These are phyloP conservation scores for Dysidea cf. avara DNA, from an alignment of 37 sponge, comb jelly and placozoan species.

Conservation along the genomic window DNA sequence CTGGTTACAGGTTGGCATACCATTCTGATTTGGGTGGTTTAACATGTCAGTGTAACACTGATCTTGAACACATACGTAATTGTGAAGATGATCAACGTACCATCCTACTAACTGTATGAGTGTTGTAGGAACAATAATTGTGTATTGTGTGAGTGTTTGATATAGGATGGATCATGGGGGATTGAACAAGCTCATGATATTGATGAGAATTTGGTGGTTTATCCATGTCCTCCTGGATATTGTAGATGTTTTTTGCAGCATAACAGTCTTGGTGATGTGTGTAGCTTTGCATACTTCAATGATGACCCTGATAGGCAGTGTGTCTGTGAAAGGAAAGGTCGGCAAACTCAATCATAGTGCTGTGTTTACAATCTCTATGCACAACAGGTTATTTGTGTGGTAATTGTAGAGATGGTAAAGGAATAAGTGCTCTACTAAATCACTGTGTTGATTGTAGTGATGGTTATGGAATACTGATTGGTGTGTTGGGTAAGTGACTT, in stretches of 20 bases:
- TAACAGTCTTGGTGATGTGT: neutral
- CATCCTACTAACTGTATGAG: slow-evolving; percentile 23
- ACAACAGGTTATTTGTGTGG: slow-evolving; percentile 70
- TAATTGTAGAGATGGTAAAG: slow-evolving; percentile 33
- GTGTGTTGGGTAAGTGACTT: slow-evolving; percentile 19
- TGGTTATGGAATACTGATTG: slow-evolving; percentile 26
- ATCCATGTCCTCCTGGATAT: slow-evolving; percentile 14
- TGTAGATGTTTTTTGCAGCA: neutral
- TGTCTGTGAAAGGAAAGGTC: slow-evolving; percentile 10
- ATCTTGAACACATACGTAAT: neutral
- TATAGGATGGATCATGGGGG: neutral
- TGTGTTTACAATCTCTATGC: no score
- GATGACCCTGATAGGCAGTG: slow-evolving; percentile 1
- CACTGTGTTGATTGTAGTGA: slow-evolving; percentile 53
- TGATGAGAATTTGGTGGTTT: neutral
- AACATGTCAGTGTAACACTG: slow-evolving; percentile 24
- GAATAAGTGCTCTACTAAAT: slow-evolving; percentile 59
- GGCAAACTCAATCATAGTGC: no score
- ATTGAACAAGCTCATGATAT: neutral
- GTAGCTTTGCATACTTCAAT: neutral
- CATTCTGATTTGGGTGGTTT: no score
- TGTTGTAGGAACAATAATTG: no score
- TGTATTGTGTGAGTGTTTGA: no score
- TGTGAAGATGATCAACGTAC: slow-evolving; percentile 53
- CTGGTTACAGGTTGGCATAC: no score